Evolutionary conservation across 2,888 invertebrate genomes (phyloP), one percentile per base, ranked within the genome.

Genomic region (Melolontha melolontha): DNA sequence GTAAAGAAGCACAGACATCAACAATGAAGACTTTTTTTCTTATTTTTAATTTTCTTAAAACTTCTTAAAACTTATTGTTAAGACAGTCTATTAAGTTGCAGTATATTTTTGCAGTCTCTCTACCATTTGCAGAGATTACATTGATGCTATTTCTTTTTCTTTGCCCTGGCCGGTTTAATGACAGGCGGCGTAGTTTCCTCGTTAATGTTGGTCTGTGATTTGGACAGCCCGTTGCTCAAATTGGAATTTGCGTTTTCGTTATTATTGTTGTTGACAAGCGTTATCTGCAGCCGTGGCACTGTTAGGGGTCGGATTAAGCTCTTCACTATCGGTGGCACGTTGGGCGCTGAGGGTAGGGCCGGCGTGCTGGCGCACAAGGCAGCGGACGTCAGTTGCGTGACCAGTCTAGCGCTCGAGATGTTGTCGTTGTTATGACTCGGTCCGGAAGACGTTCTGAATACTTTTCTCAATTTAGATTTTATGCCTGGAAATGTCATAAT

Each of bases 281-380:
- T 84, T 54, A 86, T 84, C 72, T 85, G 85, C 29, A 88, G 80
- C 64, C 86, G 85, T 40, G 88, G 88, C 39, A 88, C 87, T 54
- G 86, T 87, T 47, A 88, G 79, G 1, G 88, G 88, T 52, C 87
- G 81, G 40, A 87, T 84, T 14, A 88, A 82, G 55, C 86, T 87
- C 75, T 87, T 87, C 51, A 87, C 86, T 57, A 86, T 84, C 2
- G 87, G 86, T n/a, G 87, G 84, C 1, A 85, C 82, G 27, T 79
- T 79, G n/a, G 82, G 82, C 40, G 84, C 84, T 44, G 86, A 84
- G 14, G 88, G 88, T 70, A 89, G 82, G 29, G 87, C 87, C 1
- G 88, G 88, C 64, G 87, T 86, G 75, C 87, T 87, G 41, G 87
- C 88, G 78, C 88, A 88, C 11, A 88, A 81, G 1, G 88, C 88